Base-by-base conservation (phyloP, 2,113 vertebrate species). In the Calidris pygmaea region DNA sequence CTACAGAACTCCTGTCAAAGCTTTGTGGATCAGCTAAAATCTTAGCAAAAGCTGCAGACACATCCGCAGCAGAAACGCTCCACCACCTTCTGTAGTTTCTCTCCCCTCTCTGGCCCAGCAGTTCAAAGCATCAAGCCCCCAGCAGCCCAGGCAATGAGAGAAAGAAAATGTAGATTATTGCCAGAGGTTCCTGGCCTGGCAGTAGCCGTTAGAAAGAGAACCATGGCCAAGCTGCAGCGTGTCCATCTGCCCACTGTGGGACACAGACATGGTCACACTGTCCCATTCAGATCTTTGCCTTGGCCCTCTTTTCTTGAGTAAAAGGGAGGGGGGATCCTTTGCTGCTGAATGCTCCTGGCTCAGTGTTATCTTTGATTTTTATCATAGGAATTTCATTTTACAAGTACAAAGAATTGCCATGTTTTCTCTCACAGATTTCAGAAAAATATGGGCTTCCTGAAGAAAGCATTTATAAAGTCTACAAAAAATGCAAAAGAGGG, bases 401-500 rank as follows among this genome's bases (percentile, higher is more conserved):
- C 84, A 85, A 92, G 88, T 72, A 65, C 62, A 67, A 87, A 81
- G 45, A 63, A 35, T 53, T 91, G 58, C 47, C 26, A 6, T 85
- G 58, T 93, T 93, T 94, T 96, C 76, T 90, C 84, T 95, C 86
- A 32, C 92, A 99, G 99, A 99, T 99, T 98, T 99, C 99, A 96
- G 99, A 99, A 98, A 99, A 99, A 97, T 99, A 99, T 2, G 98
- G 99, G n/a, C 95, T 99, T 95, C 99, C 98, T 50, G 98, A 98
- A 96, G 99, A 99, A 96, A 99, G 98, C 96, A 99, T 99, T 94
- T 98, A 98, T 95, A 99, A 99, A 98, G 99, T 99, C 97, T 99
- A 99, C 98, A 99, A 99, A 97, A 99, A 99, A 92, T 99, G 99
- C 98, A 99, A 99, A 97, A 98, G 99, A 97, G 99, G 99, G 99